Conservation (phyloP, 2,113 vertebrate genomes). For the Petrocephalus zakoni region DNA sequence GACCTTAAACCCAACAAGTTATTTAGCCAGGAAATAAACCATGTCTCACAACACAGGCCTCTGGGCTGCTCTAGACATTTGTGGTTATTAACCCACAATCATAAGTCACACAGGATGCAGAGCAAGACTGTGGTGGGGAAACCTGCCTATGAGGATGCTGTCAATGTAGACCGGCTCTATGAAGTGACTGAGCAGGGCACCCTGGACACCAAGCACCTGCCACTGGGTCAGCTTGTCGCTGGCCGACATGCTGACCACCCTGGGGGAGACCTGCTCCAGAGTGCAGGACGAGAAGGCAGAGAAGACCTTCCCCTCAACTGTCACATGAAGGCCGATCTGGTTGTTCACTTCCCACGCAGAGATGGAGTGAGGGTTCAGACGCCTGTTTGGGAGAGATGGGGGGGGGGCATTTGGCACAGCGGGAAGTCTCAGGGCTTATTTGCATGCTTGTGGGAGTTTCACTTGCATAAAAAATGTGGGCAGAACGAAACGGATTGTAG, state of each 20-base stretch:
- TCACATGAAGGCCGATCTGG: conserved; percentile 79
- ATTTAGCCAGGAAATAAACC: neutral
- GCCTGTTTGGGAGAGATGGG: conserved; percentile 46
- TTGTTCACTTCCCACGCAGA: conserved; percentile 74
- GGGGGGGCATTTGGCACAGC: neutral
- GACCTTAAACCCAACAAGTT: neutral
- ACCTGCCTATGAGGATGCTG: conserved; percentile 79
- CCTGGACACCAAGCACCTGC: conserved; percentile 89
- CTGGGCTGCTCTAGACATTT: neutral
- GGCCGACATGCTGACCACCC: conserved; percentile 77
- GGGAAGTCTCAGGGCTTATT: neutral
- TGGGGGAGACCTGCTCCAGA: conserved; percentile 49
- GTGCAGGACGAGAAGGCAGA: conserved; percentile 62
- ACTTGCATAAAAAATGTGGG: no score
- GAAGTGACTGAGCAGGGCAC: conserved; percentile 87
- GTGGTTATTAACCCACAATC: neutral
- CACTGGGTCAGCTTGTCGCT: conserved; percentile 89
- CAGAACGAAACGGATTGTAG: no score
- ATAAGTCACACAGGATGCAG: neutral
- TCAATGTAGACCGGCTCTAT: conserved; percentile 83
- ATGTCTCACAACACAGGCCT: neutral
- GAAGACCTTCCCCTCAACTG: conserved; percentile 79
- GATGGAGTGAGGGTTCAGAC: conserved; percentile 71
- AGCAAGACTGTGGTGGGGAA: neutral
- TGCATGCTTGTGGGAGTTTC: neutral